Base-by-base conservation (phyloP, 2,888 invertebrate genomes). In the Amblyjoppa fuscipennis region DNA sequence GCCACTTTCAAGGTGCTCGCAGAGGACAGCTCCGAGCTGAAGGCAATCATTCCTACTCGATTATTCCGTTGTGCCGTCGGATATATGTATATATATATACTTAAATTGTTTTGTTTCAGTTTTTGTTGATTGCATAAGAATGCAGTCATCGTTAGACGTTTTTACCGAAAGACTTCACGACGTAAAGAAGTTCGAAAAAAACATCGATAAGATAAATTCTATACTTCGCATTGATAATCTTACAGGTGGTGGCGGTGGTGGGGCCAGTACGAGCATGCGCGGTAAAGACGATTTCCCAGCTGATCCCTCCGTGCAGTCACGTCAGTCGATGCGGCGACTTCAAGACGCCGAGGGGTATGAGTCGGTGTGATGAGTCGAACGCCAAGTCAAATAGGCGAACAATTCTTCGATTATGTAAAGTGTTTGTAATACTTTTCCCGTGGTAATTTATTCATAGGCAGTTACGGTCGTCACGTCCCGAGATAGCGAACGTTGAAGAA, bases 1-100 rank as follows among this genome's bases (percentile, higher is more conserved):
- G 77, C 82, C 73, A 77, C 77, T 83, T 66, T 83, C 56, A 68
- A 77, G 77, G 56, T 71, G 66, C 28, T 73, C 28, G 34, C 66
- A 38, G 59, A 59, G 59, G 59, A 59, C 59, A 59, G 28, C 11
- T 59, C 59, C 59, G 11, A 59, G 59, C 45, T 13, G 45, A 13
- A 59, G 28, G 28, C 59, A 59, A 59, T 59, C 9, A 59, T 59
- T 28, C 9, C 11, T 11, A 20, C 4, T 25, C 59, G 13, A 59
- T 59, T 59, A 59, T 59, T 59, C 28, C 25, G 11, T 20, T 9
- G 13, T 9, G 11, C 25, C 59, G 25, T 59, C 28, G 28, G 20
- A 6, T 56, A 38, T 45, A 45, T 3, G 13, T 45, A 13, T 13
- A 13, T 45, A 3, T 45, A 3, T 59, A 25, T 20, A 56, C 25